Evolutionary conservation across 2,113 vertebrate genomes (phyloP), one percentile per base, ranked within the genome.

Genomic region (Syngnathus scovelli): DNA sequence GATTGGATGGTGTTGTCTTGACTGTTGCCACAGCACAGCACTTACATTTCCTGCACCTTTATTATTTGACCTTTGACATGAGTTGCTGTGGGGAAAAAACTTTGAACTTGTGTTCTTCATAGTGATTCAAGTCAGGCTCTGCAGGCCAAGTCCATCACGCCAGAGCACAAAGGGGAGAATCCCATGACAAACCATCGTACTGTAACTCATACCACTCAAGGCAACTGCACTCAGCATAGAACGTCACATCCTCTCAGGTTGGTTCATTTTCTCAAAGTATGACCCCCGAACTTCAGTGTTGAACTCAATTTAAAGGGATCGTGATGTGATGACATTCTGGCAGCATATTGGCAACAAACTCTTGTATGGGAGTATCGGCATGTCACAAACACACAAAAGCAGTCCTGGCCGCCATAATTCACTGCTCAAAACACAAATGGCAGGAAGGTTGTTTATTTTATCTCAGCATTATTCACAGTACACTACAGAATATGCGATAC

Each of bases 61-160:
- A 23, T 12, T 12, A 41, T 74, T 67, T 69, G 68, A 51, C 13
- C 38, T 55, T 36, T 16, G 49, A 64, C 4, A 18, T 0, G 19
- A 56, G 66, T 67, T 54, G 44, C 38, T 2, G 5, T 62, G n/a
- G 27, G 11, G 23, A 1, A 0, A 6, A 7, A 23, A 56, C 44
- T 37, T 49, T 68, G 7, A 68, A 59, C 5, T 66, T 64, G 33
- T 73, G 46, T 66, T 27, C 55, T 38, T 62, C 8, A 23, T 64
- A 98, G 95, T 66, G 89, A 83, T 74, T 92, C 92, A n/a, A 89
- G 96, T 71, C 85, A 67, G 6, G 87, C 82, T 0, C 90, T 96
- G 68, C 92, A 89, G 80, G 80, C 83, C 0, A 94, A 98, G 78
- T 91, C 96, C 46, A 86, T 71, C 59, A 76, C 12, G 67, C 91